A percentile compares a stretch with the other conserved stretches of the same genome.
phyloP scores from a whole-genome alignment of 2,797 vertebrate species.

The Pseudotriccus pelzelni region DNA sequence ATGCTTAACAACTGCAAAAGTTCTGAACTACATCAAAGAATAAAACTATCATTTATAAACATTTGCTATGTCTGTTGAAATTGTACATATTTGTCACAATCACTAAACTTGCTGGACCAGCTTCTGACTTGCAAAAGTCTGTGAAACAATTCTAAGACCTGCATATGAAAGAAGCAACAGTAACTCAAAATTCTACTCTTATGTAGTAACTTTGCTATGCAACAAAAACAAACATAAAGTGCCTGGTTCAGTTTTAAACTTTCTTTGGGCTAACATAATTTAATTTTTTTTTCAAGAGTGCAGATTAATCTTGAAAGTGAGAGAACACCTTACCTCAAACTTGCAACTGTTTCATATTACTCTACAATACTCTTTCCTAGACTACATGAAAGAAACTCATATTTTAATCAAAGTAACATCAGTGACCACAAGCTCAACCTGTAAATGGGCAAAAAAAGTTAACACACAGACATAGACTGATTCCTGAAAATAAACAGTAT shows the following conservation, averaged over 20 bases:
- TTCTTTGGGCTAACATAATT: not conserved
- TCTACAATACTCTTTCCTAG: not conserved
- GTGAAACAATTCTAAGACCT: not conserved
- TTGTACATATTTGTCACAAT: not conserved
- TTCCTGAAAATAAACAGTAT: not conserved
- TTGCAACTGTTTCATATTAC: not conserved
- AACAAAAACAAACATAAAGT: not conserved
- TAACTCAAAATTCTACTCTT: not conserved
- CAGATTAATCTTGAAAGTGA: not conserved
- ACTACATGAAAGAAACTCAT: not conserved
- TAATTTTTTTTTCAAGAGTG: not conserved
- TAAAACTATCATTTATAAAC: not conserved
- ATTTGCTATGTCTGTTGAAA: not conserved
- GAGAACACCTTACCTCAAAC: not conserved
- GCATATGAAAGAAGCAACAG: not conserved
- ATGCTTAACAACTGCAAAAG: not conserved
- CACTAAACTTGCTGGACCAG: not conserved
- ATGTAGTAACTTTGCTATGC: not conserved
- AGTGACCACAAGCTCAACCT: not conserved
- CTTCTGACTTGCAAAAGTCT: not conserved
- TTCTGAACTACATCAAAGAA: not conserved
- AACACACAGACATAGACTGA: not conserved
- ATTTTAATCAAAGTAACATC: not conserved
- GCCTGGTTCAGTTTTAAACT: not conserved
- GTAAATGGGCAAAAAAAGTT: not conserved